Base-by-base conservation (phyloP, 2,888 invertebrate genomes). In the Drosophila anomelani region DNA sequence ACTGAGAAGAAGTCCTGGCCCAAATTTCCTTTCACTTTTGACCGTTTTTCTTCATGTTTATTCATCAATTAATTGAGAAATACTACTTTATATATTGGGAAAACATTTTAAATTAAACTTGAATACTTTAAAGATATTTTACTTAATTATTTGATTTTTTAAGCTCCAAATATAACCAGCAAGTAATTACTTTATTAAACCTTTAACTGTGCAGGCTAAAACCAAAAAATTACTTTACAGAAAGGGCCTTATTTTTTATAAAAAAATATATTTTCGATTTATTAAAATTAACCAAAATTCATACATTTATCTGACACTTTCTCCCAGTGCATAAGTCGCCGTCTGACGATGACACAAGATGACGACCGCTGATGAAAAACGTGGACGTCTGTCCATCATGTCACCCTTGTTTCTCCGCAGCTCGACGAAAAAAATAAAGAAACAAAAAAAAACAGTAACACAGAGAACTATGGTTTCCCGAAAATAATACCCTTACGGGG, bases 331-430 rank as follows among this genome's bases (percentile, higher is more conserved):
- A 78, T 81, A 41, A n/a, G 81, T 85, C 89, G 82, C 82, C 88
- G 78, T 76, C 82, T 82, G 89, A 61, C 89, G 84, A 89, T 82
- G 84, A 80, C 85, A 85, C 79, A 88, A 89, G 85, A 88, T 89
- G 91, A 90, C 90, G 89, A 90, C 83, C 84, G 81, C 78, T 90
- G 89, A 84, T 90, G 91, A 91, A 83, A 85, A 89, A 67, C 79
- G 80, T 84, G 84, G 89, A 88, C 89, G 90, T 79, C 88, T 91
- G 90, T 91, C 86, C 87, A 69, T 91, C 91, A 91, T 85, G 82
- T 83, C 90, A 91, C 89, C 91, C 91, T 82, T 81, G 78, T 85
- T 79, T 77, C 64, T 46, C 64, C 57, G 32, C 66, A 73, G 62
- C 38, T 54, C 13, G 26, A 26, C 49, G 9, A 71, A 63, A 66